phyloP scores from a whole-genome alignment of 2,113 vertebrate species.

The Plestiodon gilberti region DNA sequence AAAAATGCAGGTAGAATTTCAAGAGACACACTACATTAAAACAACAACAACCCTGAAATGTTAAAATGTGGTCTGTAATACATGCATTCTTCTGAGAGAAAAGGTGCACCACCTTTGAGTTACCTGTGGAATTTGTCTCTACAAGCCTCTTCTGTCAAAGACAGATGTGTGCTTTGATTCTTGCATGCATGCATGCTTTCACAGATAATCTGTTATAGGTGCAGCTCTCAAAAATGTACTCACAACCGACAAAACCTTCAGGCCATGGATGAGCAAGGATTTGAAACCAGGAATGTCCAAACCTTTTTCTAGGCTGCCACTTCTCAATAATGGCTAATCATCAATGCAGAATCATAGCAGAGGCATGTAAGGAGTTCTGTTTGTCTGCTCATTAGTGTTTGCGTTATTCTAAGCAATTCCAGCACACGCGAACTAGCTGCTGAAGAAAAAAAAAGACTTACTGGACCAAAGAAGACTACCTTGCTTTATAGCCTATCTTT shows the following conservation, averaged over 20 bases:
- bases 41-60: neutral
- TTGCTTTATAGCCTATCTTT: constrained; percentile 21
- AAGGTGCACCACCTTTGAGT: neutral
- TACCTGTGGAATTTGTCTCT: no score
- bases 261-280: neutral
- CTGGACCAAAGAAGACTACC: constrained; percentile 6
- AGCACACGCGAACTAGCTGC: neutral
- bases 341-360: neutral
- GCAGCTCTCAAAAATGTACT: neutral
- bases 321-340: neutral
- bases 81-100: neutral
- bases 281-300: neutral
- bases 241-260: neutral
- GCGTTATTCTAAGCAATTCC: neutral
- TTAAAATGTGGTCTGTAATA: neutral
- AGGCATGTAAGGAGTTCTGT: neutral
- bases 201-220: neutral
- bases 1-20: neutral
- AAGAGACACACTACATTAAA: neutral
- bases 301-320: neutral
- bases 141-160: neutral
- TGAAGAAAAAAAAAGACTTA: neutral
- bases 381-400: constrained; percentile 1
- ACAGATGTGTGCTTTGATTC: neutral
- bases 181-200: neutral